Evolutionary conservation across 2,888 invertebrate genomes (phyloP), one percentile per base, ranked within the genome.

Genomic region (Thymelicus sylvestris): DNA sequence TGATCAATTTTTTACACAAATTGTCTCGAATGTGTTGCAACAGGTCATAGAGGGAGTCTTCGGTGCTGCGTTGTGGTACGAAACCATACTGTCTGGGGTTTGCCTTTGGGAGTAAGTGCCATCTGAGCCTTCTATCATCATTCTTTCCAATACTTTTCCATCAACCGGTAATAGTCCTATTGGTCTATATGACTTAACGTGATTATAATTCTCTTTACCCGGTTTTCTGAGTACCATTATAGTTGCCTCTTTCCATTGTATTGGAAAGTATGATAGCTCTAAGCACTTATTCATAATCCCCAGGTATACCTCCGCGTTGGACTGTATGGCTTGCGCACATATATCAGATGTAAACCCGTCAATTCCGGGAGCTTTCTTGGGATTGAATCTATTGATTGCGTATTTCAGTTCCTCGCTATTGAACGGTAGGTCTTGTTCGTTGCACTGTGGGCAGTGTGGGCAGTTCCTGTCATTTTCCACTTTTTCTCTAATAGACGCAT

Each of bases 1-100:
- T 55, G 12, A 55, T 55, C 5, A 55, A 15, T 55, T 55, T 55
- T 10, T 55, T 55, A 0, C 24, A 8, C n/a, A 55, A 3, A 24
- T 55, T 55, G 0, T 19, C 19, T 24, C 52, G 1, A 5, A 55
- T 55, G 24, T 55, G 52, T 19, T 62, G 24, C 8, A 75, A 39
- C 24, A 74, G 67, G 19, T 48, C 68, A 74, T 73, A 77, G 57
- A 76, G 74, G 61, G 76, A 52, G 72, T 75, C 19, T 2, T 19
- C 19, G 19, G 19, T 19, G 19, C 19, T 19, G 19, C 19, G 19
- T 19, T 19, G 19, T 76, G 76, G 77, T 72, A 74, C 67, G 31
- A 76, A 76, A 2, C 75, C 75, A 52, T 67, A 77, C 41, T 75
- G 74, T 15, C 55, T 47, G 3, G 41, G 19, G 61, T 60, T 74